Percentiles rank a stretch among this genome's conserved stretches.
Evolutionary conservation across 2,797 vertebrate species (phyloP).

Genomic region (Gymnopithys bicolor): DNA sequence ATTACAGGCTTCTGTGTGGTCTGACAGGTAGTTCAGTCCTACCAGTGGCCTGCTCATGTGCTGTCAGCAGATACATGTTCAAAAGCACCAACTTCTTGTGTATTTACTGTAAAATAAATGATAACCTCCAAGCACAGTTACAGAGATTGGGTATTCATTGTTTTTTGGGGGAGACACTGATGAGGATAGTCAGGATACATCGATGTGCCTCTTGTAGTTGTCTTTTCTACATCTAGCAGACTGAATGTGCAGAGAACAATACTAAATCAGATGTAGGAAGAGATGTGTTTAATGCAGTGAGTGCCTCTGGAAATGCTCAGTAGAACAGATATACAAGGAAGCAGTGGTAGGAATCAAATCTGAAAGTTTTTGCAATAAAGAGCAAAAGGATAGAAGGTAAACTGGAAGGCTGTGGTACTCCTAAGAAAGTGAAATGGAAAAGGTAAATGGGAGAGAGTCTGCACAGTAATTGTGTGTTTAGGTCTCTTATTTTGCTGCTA

Average conservation of each 20-base stretch:
- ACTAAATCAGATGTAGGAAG: neutral
- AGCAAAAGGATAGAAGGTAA: neutral
- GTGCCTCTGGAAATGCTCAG: neutral
- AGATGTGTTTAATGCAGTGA: neutral
- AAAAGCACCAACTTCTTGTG: neutral
- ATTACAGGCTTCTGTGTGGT: fast-evolving
- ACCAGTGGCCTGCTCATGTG: neutral
- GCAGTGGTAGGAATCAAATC: neutral
- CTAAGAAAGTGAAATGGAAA: neutral
- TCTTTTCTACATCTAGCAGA: neutral
- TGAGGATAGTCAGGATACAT: neutral
- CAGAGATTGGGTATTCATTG: neutral
- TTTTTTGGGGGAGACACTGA: neutral
- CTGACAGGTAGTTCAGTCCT: neutral
- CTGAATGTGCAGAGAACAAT: neutral
- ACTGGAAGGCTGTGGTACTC: neutral
- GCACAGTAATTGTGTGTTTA: neutral
- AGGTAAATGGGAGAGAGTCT: neutral
- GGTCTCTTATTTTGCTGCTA: neutral
- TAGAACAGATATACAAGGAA: neutral
- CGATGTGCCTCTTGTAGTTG: neutral
- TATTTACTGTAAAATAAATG: neutral
- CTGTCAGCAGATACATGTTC: neutral
- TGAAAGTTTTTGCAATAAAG: neutral
- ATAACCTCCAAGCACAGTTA: neutral